phyloP scores from a whole-genome alignment of 2,797 vertebrate species.

The Eospalax fontanierii region DNA sequence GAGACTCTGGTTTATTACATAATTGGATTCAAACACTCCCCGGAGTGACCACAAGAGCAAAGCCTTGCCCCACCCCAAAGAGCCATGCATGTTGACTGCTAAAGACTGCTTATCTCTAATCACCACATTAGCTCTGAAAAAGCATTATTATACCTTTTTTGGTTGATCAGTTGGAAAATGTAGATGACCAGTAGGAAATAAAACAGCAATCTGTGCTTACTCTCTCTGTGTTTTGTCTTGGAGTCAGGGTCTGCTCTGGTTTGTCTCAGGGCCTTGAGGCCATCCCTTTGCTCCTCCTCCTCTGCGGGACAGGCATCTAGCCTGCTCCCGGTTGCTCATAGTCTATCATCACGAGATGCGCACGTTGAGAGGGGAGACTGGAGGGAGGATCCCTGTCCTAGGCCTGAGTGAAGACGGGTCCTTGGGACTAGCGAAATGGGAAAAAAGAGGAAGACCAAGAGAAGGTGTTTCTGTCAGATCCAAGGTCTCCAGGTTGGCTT shows the following conservation, averaged over 20 bases:
- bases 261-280: neutral
- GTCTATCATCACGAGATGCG: neutral
- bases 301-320: neutral
- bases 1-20: neutral
- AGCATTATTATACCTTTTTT: neutral
- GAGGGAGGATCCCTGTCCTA: neutral
- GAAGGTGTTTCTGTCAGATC: neutral
- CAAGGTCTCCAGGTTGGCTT: neutral
- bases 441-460: neutral
- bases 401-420: neutral
- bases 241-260: neutral
- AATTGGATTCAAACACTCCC: neutral
- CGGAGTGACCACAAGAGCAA: neutral
- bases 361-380: neutral
- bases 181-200: neutral
- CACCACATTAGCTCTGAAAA: conserved; percentile 15
- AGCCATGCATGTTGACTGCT: neutral
- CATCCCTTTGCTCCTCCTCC: neutral
- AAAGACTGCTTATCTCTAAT: neutral
- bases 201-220: neutral
- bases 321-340: neutral
- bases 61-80: neutral
- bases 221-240: no score
- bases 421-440: neutral
- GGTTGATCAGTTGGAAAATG: neutral